Evolutionary conservation across 1,140 invertebrate species (phyloP).

Genomic region (Yoshiicerus persimilis): DNA sequence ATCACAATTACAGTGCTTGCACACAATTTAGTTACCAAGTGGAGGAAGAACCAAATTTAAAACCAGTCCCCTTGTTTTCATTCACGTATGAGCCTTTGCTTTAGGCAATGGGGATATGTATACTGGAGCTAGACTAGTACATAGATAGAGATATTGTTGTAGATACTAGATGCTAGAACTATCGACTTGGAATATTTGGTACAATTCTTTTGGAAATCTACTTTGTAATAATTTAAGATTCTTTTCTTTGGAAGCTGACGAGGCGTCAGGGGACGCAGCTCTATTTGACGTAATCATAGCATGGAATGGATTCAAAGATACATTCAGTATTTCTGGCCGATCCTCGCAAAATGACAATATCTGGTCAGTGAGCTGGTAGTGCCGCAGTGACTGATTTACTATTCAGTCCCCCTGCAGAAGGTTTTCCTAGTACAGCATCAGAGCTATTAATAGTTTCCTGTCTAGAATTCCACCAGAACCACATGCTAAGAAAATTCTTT

Average conservation of each 20-base stretch:
- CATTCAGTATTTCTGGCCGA: slow-evolving; percentile 33
- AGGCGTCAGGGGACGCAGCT: slow-evolving; percentile 35
- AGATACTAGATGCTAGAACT: slow-evolving; percentile 52
- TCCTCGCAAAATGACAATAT: slow-evolving; percentile 13
- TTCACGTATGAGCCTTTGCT: not conserved
- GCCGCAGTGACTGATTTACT: slow-evolving; percentile 23
- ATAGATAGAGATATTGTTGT: slow-evolving; percentile 52
- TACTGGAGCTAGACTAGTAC: slow-evolving; percentile 43
- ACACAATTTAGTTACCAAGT: not conserved
- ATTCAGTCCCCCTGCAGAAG: not conserved
- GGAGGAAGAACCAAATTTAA: not conserved
- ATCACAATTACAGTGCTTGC: too few relatives aligned
- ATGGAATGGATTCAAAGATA: slow-evolving; percentile 4
- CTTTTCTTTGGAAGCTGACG: slow-evolving; percentile 24
- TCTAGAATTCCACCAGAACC: not conserved
- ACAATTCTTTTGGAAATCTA: not conserved
- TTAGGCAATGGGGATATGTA: not conserved
- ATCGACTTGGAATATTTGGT: slow-evolving; percentile 54
- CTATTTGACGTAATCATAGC: slow-evolving; percentile 30
- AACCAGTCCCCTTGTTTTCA: not conserved
- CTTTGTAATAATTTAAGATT: not conserved
- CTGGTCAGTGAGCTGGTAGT: slow-evolving; percentile 19
- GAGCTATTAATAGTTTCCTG: not conserved
- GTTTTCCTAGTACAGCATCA: not conserved
- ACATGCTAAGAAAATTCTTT: not conserved